phyloP scores from a whole-genome alignment of 2,888 invertebrate species.

The Ryuthela nishihirai region DNA sequence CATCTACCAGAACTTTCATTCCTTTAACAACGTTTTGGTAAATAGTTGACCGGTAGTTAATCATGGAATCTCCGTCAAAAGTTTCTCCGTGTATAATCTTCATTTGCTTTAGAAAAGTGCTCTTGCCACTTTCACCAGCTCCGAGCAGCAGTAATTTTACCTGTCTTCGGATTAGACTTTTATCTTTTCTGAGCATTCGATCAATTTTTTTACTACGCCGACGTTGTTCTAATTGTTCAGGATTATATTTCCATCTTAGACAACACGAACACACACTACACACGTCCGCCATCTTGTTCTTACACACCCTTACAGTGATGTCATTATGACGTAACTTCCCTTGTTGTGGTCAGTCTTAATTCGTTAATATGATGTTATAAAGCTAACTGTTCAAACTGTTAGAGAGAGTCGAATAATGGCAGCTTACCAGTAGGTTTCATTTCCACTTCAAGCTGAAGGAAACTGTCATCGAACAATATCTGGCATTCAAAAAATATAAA shows the following conservation, averaged over 20 bases:
- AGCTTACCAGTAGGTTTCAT: too few species aligned
- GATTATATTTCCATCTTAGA: constrained; percentile 43
- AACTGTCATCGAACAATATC: too few species aligned
- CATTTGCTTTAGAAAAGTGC: constrained; percentile 83
- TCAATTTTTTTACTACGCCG: constrained; percentile 83
- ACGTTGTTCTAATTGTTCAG: constrained; percentile 79
- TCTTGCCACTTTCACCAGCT: constrained; percentile 68
- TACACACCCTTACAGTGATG: too few species aligned
- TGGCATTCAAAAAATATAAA: too few species aligned
- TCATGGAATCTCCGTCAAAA: constrained; percentile 79
- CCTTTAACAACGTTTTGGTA: constrained; percentile 95
- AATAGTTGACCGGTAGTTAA: constrained; percentile 86
- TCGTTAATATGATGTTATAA: too few species aligned
- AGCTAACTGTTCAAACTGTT: too few species aligned
- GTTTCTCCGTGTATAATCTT: constrained; percentile 77
- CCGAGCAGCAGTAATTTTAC: constrained; percentile 86
- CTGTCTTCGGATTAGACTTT: constrained; percentile 74
- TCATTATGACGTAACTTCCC: too few species aligned
- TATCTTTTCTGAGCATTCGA: constrained; percentile 78
- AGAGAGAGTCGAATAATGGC: too few species aligned
- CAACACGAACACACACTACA: constrained; percentile 17
- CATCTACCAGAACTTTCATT: constrained; percentile 95
- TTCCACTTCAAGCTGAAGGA: too few species aligned
- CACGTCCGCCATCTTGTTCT: constrained; percentile 28
- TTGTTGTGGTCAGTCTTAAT: too few species aligned